phyloP scores from a whole-genome alignment of 2,888 invertebrate species.

The Patella ulyssiponensis region DNA sequence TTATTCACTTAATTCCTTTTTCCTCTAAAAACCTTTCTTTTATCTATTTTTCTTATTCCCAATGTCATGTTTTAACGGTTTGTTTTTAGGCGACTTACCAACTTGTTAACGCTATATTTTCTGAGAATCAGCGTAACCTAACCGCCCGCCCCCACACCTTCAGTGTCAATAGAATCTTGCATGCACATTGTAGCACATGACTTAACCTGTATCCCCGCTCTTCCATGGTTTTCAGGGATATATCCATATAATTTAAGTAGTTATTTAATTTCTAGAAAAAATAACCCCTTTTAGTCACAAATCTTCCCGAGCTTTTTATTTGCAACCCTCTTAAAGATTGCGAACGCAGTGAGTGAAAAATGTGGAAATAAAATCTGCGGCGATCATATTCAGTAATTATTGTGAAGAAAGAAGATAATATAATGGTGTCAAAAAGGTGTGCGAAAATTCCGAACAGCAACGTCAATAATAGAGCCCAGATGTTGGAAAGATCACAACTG shows the following conservation, averaged over 20 bases:
- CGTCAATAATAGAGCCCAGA: too few species aligned
- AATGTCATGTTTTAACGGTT: not conserved
- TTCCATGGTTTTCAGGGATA: too few species aligned
- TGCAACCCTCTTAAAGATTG: not conserved
- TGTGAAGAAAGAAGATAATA: too few species aligned
- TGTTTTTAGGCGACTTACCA: not conserved
- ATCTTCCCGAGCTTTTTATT: conserved; percentile 3
- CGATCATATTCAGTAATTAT: too few species aligned
- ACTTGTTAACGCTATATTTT: not conserved
- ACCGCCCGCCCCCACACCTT: not conserved
- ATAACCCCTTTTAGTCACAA: not conserved
- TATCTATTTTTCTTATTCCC: not conserved
- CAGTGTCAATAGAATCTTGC: conserved; percentile 6
- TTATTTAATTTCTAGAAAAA: not conserved
- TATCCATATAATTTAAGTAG: too few species aligned
- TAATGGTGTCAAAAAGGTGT: too few species aligned
- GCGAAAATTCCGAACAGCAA: too few species aligned
- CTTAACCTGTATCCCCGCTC: too few species aligned
- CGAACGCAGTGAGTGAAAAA: too few species aligned
- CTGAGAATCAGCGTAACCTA: not conserved
- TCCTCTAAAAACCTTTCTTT: conserved; percentile 18
- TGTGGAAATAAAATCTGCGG: too few species aligned
- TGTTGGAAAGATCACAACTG: too few species aligned
- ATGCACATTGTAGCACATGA: not conserved
- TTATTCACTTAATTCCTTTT: conserved; percentile 50